Percentiles rank a stretch among this genome's conserved stretches.
phyloP scores from a whole-genome alignment of 2,797 vertebrate genomes.

The Etheostoma perlongum region DNA sequence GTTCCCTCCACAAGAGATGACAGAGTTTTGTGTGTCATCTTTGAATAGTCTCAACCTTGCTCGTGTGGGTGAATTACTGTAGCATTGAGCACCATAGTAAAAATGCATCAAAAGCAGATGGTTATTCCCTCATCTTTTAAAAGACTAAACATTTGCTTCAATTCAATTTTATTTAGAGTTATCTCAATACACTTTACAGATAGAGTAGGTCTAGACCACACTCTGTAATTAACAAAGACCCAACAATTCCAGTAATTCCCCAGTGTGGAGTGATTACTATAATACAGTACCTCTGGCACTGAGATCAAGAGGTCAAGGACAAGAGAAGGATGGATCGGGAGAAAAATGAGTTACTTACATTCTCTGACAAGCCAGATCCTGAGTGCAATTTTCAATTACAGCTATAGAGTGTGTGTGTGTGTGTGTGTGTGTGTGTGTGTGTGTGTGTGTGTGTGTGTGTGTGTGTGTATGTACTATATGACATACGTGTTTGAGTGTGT shows the following conservation, averaged over 20 bases:
- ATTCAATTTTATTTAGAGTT: too few species aligned
- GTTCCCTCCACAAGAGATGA: conserved; percentile 41
- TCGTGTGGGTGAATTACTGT: conserved; percentile 42
- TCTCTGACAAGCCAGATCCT: conserved; percentile 39
- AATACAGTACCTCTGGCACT: background rate
- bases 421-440: conserved; percentile 7
- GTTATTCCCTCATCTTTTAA: conserved; percentile 33
- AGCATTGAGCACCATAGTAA: conserved; percentile 25
- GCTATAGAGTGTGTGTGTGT: conserved; percentile 17
- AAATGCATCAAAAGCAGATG: conserved; percentile 37
- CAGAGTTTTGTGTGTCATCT: conserved; percentile 60
- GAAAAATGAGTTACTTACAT: conserved; percentile 48
- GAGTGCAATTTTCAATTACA: conserved; percentile 57
- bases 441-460: conserved; percentile 41
- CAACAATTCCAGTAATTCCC: background rate
- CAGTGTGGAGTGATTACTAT: background rate
- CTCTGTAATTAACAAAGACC: too few species aligned
- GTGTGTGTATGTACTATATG: conserved; percentile 10
- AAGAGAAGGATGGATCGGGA: conserved; percentile 30
- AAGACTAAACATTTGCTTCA: conserved; percentile 27
- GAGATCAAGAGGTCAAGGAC: conserved; percentile 60
- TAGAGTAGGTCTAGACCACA: too few species aligned
- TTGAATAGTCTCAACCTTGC: conserved; percentile 49
- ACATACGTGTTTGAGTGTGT: conserved; percentile 14
- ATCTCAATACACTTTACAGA: too few species aligned